Percentiles rank a stretch among this genome's conserved stretches.
phyloP scores from a whole-genome alignment of 2,888 invertebrate genomes.

The Spatulosminthurus flaviceps region DNA sequence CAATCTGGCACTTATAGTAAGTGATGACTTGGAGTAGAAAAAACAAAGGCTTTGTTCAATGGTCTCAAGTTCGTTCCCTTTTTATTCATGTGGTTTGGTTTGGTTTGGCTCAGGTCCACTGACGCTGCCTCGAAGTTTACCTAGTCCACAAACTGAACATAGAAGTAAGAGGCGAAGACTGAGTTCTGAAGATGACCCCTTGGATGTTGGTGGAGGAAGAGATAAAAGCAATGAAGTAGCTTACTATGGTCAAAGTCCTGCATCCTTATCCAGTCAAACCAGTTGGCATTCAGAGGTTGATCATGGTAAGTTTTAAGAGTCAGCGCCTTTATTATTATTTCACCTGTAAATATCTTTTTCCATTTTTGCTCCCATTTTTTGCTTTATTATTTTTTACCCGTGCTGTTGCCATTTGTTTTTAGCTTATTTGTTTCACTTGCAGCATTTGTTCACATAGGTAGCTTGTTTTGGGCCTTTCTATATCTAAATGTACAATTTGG shows the following conservation, averaged over 20 bases:
- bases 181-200: slow-evolving; percentile 70
- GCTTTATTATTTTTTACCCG: no score
- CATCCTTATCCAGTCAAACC: slow-evolving; percentile 67
- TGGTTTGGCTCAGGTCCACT: slow-evolving; percentile 66
- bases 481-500: no score
- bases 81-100: no score
- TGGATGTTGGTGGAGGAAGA: slow-evolving; percentile 65
- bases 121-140: slow-evolving; percentile 67
- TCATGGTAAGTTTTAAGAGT: slow-evolving; percentile 65
- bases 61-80: no score
- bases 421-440: no score
- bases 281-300: slow-evolving; percentile 71
- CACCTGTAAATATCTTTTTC: no score
- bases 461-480: no score
- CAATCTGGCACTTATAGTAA: slow-evolving; percentile 82
- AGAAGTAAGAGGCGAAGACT: slow-evolving; percentile 70
- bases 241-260: slow-evolving; percentile 70
- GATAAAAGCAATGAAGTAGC: slow-evolving; percentile 67
- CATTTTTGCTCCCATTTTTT: no score
- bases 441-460: no score
- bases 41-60: no score
- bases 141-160: slow-evolving; percentile 68
- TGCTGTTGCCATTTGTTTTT: no score
- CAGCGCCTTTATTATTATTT: neutral
- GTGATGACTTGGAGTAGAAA: slow-evolving; percentile 67